Evolutionary conservation across 2,113 vertebrate species (phyloP).

Genomic region (Cavia porcellus): DNA sequence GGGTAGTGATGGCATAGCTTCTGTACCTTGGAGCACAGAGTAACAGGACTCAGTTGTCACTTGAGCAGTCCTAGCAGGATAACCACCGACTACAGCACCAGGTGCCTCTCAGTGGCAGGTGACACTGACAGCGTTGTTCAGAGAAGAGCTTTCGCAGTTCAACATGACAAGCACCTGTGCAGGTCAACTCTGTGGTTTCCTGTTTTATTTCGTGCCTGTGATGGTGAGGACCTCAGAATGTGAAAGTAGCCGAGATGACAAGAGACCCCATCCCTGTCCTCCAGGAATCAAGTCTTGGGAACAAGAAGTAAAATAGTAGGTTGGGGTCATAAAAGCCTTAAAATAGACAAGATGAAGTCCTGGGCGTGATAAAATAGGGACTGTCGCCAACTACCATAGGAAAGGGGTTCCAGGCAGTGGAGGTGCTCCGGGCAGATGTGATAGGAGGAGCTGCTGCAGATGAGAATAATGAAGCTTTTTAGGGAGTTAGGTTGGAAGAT

Average conservation of each 20-base stretch:
- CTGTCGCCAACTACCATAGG: background rate
- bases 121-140: background rate
- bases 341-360: background rate
- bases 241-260: background rate
- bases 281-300: background rate
- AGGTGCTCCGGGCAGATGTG: fast-evolving
- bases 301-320: background rate
- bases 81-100: background rate
- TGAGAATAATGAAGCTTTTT: fast-evolving
- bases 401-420: background rate
- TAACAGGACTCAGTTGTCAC: background rate
- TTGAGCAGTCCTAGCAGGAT: background rate
- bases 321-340: background rate
- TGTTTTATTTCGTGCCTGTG: background rate
- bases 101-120: background rate
- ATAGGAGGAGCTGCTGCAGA: fast-evolving
- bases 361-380: background rate
- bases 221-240: background rate
- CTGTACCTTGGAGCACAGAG: background rate
- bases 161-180: background rate
- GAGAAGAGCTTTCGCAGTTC: background rate
- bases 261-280: background rate
- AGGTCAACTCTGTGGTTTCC: background rate
- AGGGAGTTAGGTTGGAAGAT: background rate
- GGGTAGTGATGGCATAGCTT: background rate